Base-by-base conservation (phyloP, 2,888 invertebrate species). In the Sinopyrophorus schimmeli region DNA sequence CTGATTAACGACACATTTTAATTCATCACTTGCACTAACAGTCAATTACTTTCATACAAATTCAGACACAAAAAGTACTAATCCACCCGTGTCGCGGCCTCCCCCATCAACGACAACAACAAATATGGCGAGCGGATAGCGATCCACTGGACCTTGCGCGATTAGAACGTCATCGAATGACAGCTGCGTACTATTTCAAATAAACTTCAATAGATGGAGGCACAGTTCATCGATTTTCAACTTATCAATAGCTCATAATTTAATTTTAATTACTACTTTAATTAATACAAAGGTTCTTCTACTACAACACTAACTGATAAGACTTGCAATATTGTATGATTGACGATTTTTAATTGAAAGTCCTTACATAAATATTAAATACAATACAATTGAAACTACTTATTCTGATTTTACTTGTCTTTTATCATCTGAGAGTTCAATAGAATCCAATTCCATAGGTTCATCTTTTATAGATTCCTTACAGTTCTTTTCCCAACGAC, bases 71-170 rank as follows among this genome's bases (percentile, higher is more conserved):
- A 61, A n/a, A 59, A 53, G 50, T 53, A 58, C 54, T 60, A 60
- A 61, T 65, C 63, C 61, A 61, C 65, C 64, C 64, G 62, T 61
- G 62, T 66, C 64, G 61, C 66, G 67, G 67, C 74, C 77, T 80
- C 78, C 78, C 82, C 82, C 82, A 82, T 82, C 77, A 79, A 80
- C 80, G 82, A 84, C 82, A 84, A 84, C 81, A 85, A 86, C 85
- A 86, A 86, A 85, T 84, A 86, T 86, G 85, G 85, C 85, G 81
- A 82, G 68, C 67, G 61, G 69, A 60, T 63, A 58, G 55, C 59
- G 53, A 54, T 61, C 63, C 63, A 63, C 63, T 62, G 60, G 59
- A 14, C 38, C 43, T 31, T 52, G 44, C 44, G 51, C 46, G 46
- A 46, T 16, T 20, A 34, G 18, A 37, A 48, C 42, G 32, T 40